Evolutionary conservation across 2,797 vertebrate species (phyloP), one percentile per base, ranked within the genome.

Genomic region (Argyrosomus regius): DNA sequence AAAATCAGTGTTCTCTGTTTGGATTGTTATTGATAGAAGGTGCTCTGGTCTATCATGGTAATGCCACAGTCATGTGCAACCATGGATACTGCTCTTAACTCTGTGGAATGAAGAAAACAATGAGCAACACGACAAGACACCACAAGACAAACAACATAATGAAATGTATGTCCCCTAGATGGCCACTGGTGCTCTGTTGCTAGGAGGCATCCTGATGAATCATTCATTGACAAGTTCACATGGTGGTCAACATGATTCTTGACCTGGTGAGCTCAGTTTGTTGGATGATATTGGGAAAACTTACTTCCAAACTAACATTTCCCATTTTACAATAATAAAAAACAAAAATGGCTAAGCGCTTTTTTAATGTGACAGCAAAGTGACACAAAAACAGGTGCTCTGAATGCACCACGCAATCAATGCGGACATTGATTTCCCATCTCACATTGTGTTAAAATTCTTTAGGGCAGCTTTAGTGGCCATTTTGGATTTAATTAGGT

Each of bases 81-180:
- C 89, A 92, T 81, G 90, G 90, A 78, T 71, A 75, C 88, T 13
- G 53, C 65, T 75, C 78, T 75, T 74, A 75, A 80, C 81, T 80
- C 72, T 41, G 62, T 70, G 91, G 92, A 94, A 93, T 92, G 91
- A 89, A 48, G 80, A 80, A 84, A 89, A 92, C 90, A 93, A 90
- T 89, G 79, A 83, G 83, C 72, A 80, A 61, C 77, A 41, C n/a
- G n/a, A n/a, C n/a, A n/a, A n/a, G n/a, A n/a, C n/a, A n/a, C n/a
- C n/a, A n/a, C 65, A 72, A 83, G 87, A 90, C 89, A 86, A 89
- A 89, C 89, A 87, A 82, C 77, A 82, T 84, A 85, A 84, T 87
- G 81, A 84, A 72, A 84, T 62, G 82, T 87, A 68, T 90, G 67
- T 70, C 70, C 54, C 73, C 49, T 64, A 43, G 31, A 86, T 61